Percentiles rank a stretch among this genome's conserved stretches.
Evolutionary conservation across 2,797 vertebrate species (phyloP).

Genomic region (Aplochiton taeniatus): DNA sequence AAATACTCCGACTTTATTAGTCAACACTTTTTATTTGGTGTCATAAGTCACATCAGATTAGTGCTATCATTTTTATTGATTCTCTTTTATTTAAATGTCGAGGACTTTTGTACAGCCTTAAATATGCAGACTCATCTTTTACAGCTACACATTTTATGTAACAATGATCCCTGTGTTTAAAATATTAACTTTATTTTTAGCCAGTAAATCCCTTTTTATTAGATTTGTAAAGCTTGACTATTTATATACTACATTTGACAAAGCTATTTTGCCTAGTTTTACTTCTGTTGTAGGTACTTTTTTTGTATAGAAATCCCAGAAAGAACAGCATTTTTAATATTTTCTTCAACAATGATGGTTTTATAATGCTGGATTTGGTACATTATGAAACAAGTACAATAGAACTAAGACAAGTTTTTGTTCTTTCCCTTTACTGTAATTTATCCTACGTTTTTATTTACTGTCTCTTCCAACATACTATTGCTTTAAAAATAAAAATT

Average conservation of each 20-base stretch:
- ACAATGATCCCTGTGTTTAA: slow-evolving; percentile 40
- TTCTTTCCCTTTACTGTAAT: slow-evolving; percentile 1
- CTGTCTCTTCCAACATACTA: slow-evolving; percentile 7
- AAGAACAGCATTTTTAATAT: slow-evolving; percentile 8
- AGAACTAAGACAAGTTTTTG: slow-evolving; percentile 7
- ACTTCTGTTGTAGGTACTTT: slow-evolving; percentile 26
- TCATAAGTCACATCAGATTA: too few species aligned
- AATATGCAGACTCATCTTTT: slow-evolving; percentile 29
- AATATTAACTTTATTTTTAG: slow-evolving; percentile 50
- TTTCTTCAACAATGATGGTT: slow-evolving; percentile 5
- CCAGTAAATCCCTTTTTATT: slow-evolving; percentile 53
- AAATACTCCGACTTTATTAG: slow-evolving; percentile 18
- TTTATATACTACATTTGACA: slow-evolving; percentile 52
- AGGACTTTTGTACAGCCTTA: slow-evolving; percentile 2
- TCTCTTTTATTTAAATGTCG: slow-evolving; percentile 2
- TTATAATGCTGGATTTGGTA: slow-evolving; percentile 11
- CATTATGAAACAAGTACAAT: slow-evolving; percentile 15
- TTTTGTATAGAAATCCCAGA: slow-evolving; percentile 46
- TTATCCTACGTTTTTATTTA: slow-evolving; percentile 13
- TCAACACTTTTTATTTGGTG: too few species aligned
- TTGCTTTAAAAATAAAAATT: slow-evolving; percentile 30
- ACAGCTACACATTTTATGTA: slow-evolving; percentile 46
- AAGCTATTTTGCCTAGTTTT: slow-evolving; percentile 26
- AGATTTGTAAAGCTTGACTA: slow-evolving; percentile 61
- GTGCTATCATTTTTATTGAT: slow-evolving; percentile 18